Evolutionary conservation across 2,888 invertebrate genomes (phyloP).

Genomic region (Petrolisthes cinctipes): DNA sequence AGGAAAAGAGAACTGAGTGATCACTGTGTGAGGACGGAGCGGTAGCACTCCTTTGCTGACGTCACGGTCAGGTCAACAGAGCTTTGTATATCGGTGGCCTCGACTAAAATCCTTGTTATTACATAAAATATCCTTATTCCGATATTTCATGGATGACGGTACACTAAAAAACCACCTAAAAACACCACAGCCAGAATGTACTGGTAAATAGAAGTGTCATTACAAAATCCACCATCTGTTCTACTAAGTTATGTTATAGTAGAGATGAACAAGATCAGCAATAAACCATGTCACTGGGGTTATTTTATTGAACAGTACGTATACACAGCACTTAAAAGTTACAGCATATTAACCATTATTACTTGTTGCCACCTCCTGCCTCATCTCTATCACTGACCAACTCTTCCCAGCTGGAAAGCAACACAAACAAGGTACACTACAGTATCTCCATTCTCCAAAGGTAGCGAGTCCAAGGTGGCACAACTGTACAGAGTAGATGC

Average conservation of each 20-base stretch:
- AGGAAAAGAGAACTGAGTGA: too few species aligned
- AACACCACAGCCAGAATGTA: too few species aligned
- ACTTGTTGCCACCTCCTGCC: background rate
- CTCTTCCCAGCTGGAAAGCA: background rate
- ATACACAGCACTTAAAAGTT: conserved; percentile 42
- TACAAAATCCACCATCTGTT: too few species aligned
- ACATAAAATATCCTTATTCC: too few species aligned
- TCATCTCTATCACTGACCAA: background rate
- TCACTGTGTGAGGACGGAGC: too few species aligned
- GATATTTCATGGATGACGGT: too few species aligned
- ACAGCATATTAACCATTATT: conserved; percentile 12
- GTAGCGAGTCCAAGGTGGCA: conserved; percentile 1
- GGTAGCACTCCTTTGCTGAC: too few species aligned
- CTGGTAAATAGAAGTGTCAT: too few species aligned
- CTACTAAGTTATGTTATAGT: background rate
- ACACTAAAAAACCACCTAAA: too few species aligned
- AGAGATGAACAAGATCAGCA: background rate
- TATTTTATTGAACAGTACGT: conserved; percentile 52
- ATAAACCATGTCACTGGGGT: conserved; percentile 14
- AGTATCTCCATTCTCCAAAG: background rate
- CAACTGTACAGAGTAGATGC: conserved; percentile 23
- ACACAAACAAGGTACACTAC: background rate
- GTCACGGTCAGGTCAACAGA: too few species aligned
- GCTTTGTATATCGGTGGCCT: too few species aligned
- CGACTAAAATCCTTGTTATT: too few species aligned